Conservation (phyloP, 1,140 invertebrate species). For the Diachasmimorpha longicaudata region DNA sequence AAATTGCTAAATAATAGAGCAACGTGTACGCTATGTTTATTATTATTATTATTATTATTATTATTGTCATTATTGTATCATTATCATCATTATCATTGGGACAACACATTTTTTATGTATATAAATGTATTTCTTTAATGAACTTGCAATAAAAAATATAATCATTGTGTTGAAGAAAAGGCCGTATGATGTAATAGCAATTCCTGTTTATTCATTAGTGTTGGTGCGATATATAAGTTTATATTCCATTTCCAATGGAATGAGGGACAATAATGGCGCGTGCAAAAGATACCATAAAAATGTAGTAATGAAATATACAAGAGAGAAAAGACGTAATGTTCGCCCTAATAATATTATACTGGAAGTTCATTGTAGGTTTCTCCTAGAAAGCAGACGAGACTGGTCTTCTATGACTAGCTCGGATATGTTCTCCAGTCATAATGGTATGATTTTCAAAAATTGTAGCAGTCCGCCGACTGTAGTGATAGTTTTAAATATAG, state of each 20-base stretch:
- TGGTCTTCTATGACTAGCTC: not conserved
- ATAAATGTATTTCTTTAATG: slow-evolving; percentile 6
- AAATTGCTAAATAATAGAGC: not conserved
- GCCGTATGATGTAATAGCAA: not conserved
- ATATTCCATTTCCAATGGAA: no score
- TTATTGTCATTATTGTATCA: not conserved
- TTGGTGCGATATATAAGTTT: no score
- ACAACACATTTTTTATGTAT: not conserved
- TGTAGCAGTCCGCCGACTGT: no score
- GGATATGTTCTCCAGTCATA: not conserved
- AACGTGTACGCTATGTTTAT: not conserved
- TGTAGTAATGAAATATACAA: not conserved
- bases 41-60: not conserved
- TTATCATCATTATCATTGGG: not conserved
- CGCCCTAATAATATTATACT: not conserved
- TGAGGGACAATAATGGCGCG: not conserved
- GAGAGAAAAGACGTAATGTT: not conserved
- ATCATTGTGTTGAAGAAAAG: not conserved
- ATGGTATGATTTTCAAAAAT: not conserved
- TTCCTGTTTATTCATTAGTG: no score
- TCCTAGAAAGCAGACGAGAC: slow-evolving; percentile 7
- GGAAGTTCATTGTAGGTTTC: not conserved
- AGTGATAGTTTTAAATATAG: no score
- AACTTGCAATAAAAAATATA: slow-evolving; percentile 2
- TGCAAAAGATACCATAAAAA: not conserved